Conservation (phyloP, 2,797 vertebrate genomes). For the Myotis vivesi region DNA sequence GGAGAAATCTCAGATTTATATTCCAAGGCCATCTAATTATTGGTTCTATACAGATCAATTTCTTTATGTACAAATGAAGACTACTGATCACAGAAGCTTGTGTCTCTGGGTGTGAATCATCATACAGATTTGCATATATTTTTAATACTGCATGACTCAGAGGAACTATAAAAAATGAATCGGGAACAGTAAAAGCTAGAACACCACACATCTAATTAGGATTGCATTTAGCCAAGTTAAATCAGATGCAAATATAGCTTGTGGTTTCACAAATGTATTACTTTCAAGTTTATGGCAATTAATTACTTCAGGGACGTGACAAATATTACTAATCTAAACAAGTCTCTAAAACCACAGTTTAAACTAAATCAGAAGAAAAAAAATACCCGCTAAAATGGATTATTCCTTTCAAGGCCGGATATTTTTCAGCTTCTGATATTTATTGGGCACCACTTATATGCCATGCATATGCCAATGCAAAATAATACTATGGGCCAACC, state of each 20-base stretch:
- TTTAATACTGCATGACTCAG: constrained; percentile 49
- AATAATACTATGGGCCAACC: background rate
- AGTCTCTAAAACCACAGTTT: background rate
- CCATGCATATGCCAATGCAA: background rate
- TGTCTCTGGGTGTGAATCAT: constrained; percentile 35
- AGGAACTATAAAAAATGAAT: constrained; percentile 51
- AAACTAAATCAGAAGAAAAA: constrained; percentile 38
- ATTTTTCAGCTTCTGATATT: background rate
- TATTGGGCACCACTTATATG: background rate
- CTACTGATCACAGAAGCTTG: constrained; percentile 47
- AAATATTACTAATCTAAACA: constrained; percentile 32
- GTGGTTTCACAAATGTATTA: constrained; percentile 27
- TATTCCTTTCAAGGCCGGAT: background rate
- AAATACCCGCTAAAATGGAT: background rate
- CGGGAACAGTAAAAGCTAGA: constrained; percentile 31
- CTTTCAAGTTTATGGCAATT: constrained; percentile 60
- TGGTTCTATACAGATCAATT: constrained; percentile 62
- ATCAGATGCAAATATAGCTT: constrained; percentile 13
- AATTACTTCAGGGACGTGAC: constrained; percentile 49
- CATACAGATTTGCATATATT: constrained; percentile 54
- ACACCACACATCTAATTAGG: constrained; percentile 30
- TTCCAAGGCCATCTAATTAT: constrained; percentile 52
- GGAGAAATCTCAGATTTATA: constrained; percentile 58
- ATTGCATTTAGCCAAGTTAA: constrained; percentile 63
- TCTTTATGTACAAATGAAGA: constrained; percentile 52